A percentile compares a stretch with the other conserved stretches of the same genome.
These are phyloP conservation scores for Hydrotaea diabolus DNA, from an alignment of 2,888 invertebrate species.

Conservation along the genomic window DNA sequence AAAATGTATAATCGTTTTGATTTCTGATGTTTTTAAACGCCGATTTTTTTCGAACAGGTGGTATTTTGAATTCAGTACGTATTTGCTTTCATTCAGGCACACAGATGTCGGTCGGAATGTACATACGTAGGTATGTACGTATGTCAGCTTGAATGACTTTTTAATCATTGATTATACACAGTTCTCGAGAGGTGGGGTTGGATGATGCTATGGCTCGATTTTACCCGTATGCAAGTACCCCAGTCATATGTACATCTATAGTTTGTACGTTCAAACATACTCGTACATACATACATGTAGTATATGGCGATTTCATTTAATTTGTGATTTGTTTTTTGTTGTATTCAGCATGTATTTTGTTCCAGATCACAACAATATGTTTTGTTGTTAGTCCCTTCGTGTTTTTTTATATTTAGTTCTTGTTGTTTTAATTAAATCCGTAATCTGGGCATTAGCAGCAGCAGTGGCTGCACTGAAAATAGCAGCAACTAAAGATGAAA, in stretches of 20 bases:
- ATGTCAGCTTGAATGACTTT: slow-evolving; percentile 32
- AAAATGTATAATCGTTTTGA: slow-evolving; percentile 31
- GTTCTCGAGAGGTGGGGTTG: background rate
- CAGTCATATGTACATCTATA: background rate
- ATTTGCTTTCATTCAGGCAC: background rate
- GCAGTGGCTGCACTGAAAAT: background rate
- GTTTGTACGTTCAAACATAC: background rate
- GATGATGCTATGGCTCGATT: slow-evolving; percentile 30
- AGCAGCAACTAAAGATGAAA: background rate
- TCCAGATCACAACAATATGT: slow-evolving; percentile 26
- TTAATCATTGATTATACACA: slow-evolving; percentile 32
- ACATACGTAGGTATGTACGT: background rate
- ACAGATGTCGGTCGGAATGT: background rate
- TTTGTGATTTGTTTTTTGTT: slow-evolving; percentile 22
- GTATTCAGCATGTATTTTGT: slow-evolving; percentile 19
- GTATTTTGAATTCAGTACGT: background rate
- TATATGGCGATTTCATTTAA: slow-evolving; percentile 32
- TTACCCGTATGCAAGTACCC: background rate
- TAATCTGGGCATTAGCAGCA: slow-evolving; percentile 52
- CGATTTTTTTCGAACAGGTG: slow-evolving; percentile 13
- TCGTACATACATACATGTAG: background rate
- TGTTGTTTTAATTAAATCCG: slow-evolving; percentile 65
- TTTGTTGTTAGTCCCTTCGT: slow-evolving; percentile 14
- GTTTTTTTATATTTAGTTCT: slow-evolving; percentile 23
- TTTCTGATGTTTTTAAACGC: background rate